Conservation (phyloP, 2,113 vertebrate species). For the Glaucomys volans region DNA sequence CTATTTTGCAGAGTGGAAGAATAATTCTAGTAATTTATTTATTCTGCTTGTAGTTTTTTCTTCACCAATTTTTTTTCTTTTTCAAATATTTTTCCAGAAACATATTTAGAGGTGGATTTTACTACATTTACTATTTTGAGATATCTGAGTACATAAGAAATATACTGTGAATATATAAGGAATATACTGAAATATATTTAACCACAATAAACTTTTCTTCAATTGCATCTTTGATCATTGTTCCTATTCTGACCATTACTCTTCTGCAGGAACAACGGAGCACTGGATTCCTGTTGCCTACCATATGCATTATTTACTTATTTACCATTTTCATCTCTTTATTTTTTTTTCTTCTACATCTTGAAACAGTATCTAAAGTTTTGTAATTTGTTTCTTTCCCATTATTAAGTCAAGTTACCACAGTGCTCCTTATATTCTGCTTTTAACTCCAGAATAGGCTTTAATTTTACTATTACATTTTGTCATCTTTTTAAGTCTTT, state of each 20-base stretch:
- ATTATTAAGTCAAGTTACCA: background rate
- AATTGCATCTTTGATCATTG: background rate
- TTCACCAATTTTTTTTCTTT: background rate
- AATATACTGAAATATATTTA: constrained; percentile 7
- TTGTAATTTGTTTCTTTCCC: background rate
- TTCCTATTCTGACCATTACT: background rate
- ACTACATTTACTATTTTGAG: background rate
- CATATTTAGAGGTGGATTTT: background rate
- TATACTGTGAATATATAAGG: background rate
- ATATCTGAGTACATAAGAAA: background rate
- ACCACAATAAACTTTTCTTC: background rate
- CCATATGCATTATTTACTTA: background rate
- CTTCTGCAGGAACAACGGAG: background rate
- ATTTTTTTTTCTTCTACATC: background rate
- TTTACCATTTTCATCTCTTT: background rate
- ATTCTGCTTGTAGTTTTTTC: background rate
- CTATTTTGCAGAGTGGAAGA: background rate
- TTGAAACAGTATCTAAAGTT: background rate
- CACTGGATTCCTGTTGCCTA: background rate
- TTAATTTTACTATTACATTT: background rate
- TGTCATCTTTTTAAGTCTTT: background rate
- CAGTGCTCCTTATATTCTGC: background rate
- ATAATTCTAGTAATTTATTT: background rate
- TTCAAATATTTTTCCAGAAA: constrained; percentile 47
- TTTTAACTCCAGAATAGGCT: background rate